These are phyloP conservation scores for Antidorcas marsupialis DNA, from an alignment of 2,113 vertebrate genomes.

Conservation along the genomic window DNA sequence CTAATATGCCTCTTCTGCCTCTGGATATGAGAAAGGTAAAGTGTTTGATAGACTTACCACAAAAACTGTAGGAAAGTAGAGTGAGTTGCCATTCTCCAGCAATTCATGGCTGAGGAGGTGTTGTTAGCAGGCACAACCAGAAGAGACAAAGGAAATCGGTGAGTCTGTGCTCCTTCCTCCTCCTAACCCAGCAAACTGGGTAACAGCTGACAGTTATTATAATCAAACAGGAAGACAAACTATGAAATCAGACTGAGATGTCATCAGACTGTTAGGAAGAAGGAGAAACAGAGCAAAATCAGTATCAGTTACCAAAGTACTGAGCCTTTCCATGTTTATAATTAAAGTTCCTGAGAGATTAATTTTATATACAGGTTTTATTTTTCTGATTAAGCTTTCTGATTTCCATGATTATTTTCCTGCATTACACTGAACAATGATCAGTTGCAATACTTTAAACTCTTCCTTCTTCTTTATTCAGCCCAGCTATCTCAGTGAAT, in stretches of 20 bases:
- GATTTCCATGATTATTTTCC: neutral
- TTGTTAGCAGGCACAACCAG: neutral
- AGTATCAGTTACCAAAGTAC: neutral
- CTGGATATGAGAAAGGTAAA: neutral
- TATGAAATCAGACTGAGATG: neutral
- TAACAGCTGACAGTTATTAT: neutral
- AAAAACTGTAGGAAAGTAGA: neutral
- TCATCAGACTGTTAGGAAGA: neutral
- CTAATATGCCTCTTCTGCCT: neutral
- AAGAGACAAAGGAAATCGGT: neutral
- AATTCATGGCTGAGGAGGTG: neutral
- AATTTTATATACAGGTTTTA: neutral
- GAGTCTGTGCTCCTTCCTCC: neutral
- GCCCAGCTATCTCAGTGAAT: neutral
- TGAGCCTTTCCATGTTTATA: neutral
- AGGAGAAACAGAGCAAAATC: neutral
- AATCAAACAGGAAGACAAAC: neutral
- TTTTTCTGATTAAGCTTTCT: slow-evolving; percentile 1
- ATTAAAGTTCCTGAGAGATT: neutral
- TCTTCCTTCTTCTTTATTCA: neutral
- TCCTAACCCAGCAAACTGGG: neutral
- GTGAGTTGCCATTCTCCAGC: neutral
- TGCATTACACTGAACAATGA: neutral
- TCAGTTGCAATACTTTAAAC: neutral
- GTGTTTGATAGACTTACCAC: neutral